Base-by-base conservation (phyloP, 2,888 invertebrate species). In the Tetropium fuscum region DNA sequence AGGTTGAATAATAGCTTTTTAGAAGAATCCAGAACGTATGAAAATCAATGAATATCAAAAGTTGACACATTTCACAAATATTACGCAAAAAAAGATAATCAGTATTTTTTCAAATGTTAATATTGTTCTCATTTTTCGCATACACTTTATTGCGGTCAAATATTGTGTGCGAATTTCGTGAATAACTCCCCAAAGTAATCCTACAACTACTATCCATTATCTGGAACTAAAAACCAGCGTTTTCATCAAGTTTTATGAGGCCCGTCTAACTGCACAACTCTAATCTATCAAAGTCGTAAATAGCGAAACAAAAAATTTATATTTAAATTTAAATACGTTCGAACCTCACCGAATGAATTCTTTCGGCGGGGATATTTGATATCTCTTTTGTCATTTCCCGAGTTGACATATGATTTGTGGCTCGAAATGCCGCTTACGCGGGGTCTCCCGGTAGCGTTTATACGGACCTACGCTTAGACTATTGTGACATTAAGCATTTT, bases 351-450 rank as follows among this genome's bases (percentile, higher is more conserved):
- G 20, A 20, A 38, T 13, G 32, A 22, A 38, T 38, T 34, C 34
- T 19, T 20, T 15, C 22, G 16, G n/a, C 16, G 27, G 67, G 66
- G 66, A 69, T 68, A 68, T 73, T 75, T 74, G 74, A 74, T 74
- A 75, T 73, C 70, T 68, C 65, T 64, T 59, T 71, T 74, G 75
- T 75, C 75, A 70, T 69, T 65, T 68, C 64, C 72, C 72, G 73
- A 72, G 73, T 74, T 77, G 77, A 77, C 78, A 72, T 77, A 78
- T 78, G 78, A 78, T 78, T 78, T 78, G 78, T 78, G 78, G 78
- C 75, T 72, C 68, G 68, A 72, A 74, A 74, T 74, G 74, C 73
- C 74, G 69, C 64, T 61, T 64, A 65, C 67, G 62, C 68, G 38
- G 30, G 34, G 18, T 48, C 56, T 48, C 30, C 41, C 66, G 70